Percentiles rank a stretch among this genome's conserved stretches.
phyloP scores from a whole-genome alignment of 2,797 vertebrate genomes.

The Falco cherrug region DNA sequence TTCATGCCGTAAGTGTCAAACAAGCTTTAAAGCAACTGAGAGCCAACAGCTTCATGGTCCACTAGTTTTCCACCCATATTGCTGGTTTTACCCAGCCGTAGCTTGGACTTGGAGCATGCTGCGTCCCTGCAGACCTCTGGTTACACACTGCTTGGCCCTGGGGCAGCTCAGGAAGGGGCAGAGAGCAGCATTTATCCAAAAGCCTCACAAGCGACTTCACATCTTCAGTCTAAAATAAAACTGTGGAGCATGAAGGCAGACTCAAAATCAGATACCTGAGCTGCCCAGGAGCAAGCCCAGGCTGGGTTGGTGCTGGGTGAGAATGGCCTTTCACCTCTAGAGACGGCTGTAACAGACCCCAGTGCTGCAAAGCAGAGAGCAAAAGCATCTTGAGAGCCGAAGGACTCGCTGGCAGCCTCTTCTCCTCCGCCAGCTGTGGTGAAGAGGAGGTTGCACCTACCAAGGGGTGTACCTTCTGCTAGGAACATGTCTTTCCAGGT shows the following conservation, averaged over 20 bases:
- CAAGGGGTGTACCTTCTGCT: neutral
- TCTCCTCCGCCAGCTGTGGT: neutral
- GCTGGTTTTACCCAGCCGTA: neutral
- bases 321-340: neutral
- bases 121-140: neutral
- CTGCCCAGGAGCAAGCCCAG: neutral
- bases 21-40: neutral
- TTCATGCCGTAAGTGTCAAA: neutral
- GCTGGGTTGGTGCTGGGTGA: neutral
- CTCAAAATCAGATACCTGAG: neutral
- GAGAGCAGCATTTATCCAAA: neutral
- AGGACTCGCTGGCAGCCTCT: neutral
- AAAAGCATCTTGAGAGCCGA: neutral
- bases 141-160: neutral
- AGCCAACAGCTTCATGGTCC: neutral
- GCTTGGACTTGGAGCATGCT: rapidly evolving
- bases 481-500: conserved; percentile 46
- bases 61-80: neutral
- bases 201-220: neutral
- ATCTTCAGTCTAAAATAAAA: neutral
- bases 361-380: neutral
- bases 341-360: neutral
- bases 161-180: neutral
- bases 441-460: neutral
- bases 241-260: rapidly evolving